Evolutionary conservation across 2,113 vertebrate genomes (phyloP), one percentile per base, ranked within the genome.

Genomic region (Centrocercus urophasianus): DNA sequence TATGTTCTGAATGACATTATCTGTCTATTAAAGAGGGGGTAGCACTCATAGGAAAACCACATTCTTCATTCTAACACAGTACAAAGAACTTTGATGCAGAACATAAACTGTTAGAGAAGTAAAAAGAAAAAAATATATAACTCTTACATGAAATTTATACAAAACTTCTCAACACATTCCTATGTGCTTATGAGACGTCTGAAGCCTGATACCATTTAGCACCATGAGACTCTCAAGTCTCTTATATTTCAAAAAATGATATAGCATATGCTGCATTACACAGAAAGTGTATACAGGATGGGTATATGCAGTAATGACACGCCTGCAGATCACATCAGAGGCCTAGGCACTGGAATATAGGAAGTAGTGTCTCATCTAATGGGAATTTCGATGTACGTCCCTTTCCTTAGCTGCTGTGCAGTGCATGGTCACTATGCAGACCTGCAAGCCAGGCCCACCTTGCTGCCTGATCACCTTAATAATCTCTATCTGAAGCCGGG

Each of bases 401-500:
- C 5, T 6, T 71, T 52, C 28, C 21, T 64, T 12, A 34, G 45
- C 61, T 54, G 40, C 13, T 63, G 7, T 13, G 57, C 48, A 54
- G 27, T 16, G 22, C n/a, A 8, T 0, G 5, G 45, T 21, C 50
- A 42, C n/a, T 40, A 2, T 2, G 19, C 0, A 1, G 61, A 8
- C 20, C 52, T 48, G 40, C 10, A 36, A 27, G 28, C 22, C 19
- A 45, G 56, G 38, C 60, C 40, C 34, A 40, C 9, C 60, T 65
- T 36, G 64, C 0, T 73, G 48, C 43, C 11, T 16, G 34, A 19
- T 15, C n/a, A 13, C 19, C 14, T 54, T 48, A 85, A 66, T 12
- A 64, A 86, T 7, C 20, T 10, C 4, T 6, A 32, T 17, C 69
- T 66, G 59, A 86, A 89, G 83, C 32, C 28, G 16, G 25, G 59